Conservation (phyloP, 2,113 vertebrate genomes). For the Gadus macrocephalus region DNA sequence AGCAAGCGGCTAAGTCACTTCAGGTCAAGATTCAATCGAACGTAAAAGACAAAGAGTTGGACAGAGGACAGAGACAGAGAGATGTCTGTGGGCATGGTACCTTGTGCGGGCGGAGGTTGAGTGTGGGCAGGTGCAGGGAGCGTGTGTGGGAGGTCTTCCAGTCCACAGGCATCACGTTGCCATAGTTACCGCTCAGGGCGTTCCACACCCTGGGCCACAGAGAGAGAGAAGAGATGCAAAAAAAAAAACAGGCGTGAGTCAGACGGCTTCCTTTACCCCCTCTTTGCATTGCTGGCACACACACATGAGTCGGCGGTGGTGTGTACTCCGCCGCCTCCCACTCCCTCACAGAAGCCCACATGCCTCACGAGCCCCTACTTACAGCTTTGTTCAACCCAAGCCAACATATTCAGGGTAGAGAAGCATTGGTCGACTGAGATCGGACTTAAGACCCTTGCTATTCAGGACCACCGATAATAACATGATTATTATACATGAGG, state of each 20-base stretch:
- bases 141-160: slow-evolving; percentile 95
- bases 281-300: slow-evolving; percentile 33
- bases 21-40: too few species aligned
- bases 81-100: slow-evolving; percentile 59
- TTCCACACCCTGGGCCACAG: slow-evolving; percentile 86
- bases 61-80: neutral
- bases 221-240: neutral
- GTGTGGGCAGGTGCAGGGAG: slow-evolving; percentile 86
- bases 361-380: neutral
- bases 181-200: slow-evolving; percentile 92
- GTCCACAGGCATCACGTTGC: slow-evolving; percentile 96
- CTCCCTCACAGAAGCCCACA: neutral
- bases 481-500: too few species aligned
- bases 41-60: neutral
- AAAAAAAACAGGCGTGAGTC: neutral
- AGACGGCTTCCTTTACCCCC: slow-evolving; percentile 17
- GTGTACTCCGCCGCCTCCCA: neutral
- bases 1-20: too few species aligned
- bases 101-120: slow-evolving; percentile 86
- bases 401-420: too few species aligned
- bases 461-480: too few species aligned
- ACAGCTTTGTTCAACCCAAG: neutral
- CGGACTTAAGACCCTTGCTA: too few species aligned
- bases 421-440: too few species aligned
- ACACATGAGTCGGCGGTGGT: slow-evolving; percentile 23